phyloP scores from a whole-genome alignment of 2,797 vertebrate species.

The Phalanger gymnotis region DNA sequence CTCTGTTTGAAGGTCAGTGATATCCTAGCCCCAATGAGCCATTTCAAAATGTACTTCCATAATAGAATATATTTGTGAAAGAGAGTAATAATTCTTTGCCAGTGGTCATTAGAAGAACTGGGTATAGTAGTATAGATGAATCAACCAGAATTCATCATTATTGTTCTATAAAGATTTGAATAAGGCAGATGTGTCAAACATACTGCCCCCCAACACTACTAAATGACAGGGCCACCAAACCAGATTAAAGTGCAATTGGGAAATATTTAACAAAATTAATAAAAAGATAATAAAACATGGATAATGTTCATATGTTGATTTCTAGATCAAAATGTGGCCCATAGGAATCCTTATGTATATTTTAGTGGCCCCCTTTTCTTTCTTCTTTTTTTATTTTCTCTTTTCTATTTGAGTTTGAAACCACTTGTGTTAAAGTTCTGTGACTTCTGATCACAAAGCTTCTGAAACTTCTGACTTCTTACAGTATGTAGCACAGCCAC shows the following conservation, averaged over 20 bases:
- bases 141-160: background rate
- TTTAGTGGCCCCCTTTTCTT: background rate
- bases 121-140: background rate
- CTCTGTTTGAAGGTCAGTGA: background rate
- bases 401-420: background rate
- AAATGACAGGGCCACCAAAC: background rate
- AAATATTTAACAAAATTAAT: background rate
- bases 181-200: background rate
- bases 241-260: background rate
- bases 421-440: background rate
- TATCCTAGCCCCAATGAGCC: background rate
- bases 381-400: no score
- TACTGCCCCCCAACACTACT: background rate
- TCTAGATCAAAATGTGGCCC: background rate
- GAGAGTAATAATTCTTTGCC: background rate
- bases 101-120: background rate
- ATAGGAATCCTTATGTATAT: background rate
- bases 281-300: background rate
- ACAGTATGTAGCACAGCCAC: background rate
- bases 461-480: background rate
- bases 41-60: background rate
- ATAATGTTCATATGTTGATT: background rate
- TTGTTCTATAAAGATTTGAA: background rate
- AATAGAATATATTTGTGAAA: background rate
- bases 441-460: background rate